Evolutionary conservation across 2,888 invertebrate species (phyloP), one percentile per base, ranked within the genome.

Genomic region (Ceramica pisi): DNA sequence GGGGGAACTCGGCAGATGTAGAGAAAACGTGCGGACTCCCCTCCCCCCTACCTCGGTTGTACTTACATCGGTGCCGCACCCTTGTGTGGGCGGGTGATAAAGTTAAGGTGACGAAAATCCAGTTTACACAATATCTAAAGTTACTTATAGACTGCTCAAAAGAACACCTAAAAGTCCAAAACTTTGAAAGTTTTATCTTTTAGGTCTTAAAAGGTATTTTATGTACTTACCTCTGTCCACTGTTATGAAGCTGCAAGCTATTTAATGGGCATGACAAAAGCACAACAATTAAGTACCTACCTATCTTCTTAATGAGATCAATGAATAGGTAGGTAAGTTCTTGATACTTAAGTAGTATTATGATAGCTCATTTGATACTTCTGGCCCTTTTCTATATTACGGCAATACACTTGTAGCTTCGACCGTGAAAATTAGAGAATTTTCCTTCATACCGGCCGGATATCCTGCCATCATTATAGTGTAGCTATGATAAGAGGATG

Each of bases 21-120:
- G 59, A 87, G 79, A 83, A 86, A 88, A 90, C 90, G 90, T 87
- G 88, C 85, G 83, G 74, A 81, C 83, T 70, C 81, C 82, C 81
- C 80, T 19, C 70, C 64, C 66, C 65, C 46, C 62, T 53, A 23
- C 71, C 55, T 74, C 62, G 74, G 46, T 23, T 67, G 41, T 31
- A 51, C 61, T 64, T 70, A 66, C 71, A 61, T 68, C 71, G 6
- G 44, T 50, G 75, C 59, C 73, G 67, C 75, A 73, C 65, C 77
- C 69, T 61, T 82, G 71, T 41, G 81, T 83, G 64, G 84, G 79
- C 77, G 69, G 71, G 44, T 4, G 1, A 14, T 3, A 12, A 31
- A 67, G 38, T 31, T 12, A 14, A 9, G 16, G 14, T 10, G n/a
- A 12, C 80, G 83, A 80, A 80, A 51, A 51, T 62, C 75, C 53